Conservation (phyloP, 2,113 vertebrate species). For the Drymodes brunneopygia region DNA sequence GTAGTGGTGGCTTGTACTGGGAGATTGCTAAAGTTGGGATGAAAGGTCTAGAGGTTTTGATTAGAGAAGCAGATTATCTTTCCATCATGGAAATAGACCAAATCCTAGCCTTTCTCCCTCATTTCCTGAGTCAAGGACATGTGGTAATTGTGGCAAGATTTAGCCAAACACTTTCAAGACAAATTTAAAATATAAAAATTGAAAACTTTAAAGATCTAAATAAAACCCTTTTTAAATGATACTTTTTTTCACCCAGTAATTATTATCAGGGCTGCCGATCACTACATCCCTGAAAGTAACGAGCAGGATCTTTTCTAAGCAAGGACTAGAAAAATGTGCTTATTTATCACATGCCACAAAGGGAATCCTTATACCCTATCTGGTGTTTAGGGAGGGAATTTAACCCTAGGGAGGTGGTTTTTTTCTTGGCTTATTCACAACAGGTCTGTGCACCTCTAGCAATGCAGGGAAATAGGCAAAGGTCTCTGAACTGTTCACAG, state of each 20-base stretch:
- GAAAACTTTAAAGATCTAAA: not conserved
- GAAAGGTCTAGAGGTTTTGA: not conserved
- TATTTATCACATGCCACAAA: not conserved
- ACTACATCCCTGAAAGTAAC: not conserved
- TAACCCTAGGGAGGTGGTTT: not conserved
- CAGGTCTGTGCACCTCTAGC: not conserved
- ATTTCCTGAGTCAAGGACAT: not conserved
- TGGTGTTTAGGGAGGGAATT: not conserved
- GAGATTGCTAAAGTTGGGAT: not conserved
- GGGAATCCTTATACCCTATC: not conserved
- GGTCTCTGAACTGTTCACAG: not conserved
- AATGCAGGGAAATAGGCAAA: not conserved
- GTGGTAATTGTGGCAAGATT: not conserved
- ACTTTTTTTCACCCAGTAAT: not conserved
- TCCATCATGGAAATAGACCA: not conserved
- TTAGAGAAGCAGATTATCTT: not conserved
- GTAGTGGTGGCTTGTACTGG: not conserved
- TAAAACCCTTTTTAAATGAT: not conserved
- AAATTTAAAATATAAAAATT: not conserved
- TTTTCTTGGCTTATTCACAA: not conserved
- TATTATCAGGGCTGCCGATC: not conserved
- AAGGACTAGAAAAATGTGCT: not conserved
- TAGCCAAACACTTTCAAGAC: not conserved
- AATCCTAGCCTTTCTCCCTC: not conserved
- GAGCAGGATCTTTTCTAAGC: not conserved